Conservation (phyloP, 2,797 vertebrate species). For the Amphiprion clarkii region DNA sequence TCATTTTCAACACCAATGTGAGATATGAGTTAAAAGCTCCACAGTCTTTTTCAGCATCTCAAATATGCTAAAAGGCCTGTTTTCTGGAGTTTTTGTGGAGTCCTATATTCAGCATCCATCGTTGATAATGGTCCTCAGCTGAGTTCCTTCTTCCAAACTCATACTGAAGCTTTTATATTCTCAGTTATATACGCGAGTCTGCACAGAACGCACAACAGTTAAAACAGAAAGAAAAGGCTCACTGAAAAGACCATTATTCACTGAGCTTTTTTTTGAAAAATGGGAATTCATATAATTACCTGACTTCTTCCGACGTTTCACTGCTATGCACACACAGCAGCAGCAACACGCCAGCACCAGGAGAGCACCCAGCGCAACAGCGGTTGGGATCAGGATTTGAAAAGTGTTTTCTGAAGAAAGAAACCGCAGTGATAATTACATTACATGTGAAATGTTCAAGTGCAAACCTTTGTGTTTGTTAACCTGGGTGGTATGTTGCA, state of each 20-base stretch:
- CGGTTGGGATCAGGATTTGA: neutral
- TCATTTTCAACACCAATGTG: neutral
- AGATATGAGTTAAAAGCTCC: neutral
- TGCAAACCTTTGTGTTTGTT: neutral
- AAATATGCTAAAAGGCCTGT: neutral
- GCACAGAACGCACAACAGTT: constrained; percentile 3
- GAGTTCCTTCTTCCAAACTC: neutral
- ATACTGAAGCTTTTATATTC: neutral
- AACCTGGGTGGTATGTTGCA: neutral
- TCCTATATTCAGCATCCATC: neutral
- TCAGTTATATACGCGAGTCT: neutral
- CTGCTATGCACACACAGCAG: constrained; percentile 30
- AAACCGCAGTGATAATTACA: neutral
- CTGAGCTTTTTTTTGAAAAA: neutral
- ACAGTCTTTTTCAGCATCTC: neutral
- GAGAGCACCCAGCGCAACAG: neutral
- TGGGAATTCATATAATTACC: constrained; percentile 13
- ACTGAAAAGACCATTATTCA: neutral
- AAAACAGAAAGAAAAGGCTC: neutral
- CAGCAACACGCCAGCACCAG: constrained; percentile 15
- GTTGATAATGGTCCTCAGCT: neutral
- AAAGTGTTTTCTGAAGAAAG: constrained; percentile 32
- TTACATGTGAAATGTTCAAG: neutral
- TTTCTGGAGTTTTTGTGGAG: neutral
- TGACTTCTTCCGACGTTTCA: constrained; percentile 5